Evolutionary conservation across 2,113 vertebrate genomes (phyloP).

Genomic region (Hemiscyllium ocellatum): DNA sequence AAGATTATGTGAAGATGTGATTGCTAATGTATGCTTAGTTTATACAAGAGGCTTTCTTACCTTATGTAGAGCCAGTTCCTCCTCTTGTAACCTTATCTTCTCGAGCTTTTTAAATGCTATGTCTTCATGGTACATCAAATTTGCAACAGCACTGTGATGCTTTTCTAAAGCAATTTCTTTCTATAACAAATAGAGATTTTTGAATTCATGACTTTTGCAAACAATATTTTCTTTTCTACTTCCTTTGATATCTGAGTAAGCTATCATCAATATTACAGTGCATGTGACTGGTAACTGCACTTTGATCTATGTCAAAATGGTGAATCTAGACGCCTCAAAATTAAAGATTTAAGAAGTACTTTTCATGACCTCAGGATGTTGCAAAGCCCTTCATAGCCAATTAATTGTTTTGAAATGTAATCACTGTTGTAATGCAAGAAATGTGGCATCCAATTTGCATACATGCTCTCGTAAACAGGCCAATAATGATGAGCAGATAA

Average conservation of each 20-base stretch:
- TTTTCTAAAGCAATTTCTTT: conserved; percentile 53
- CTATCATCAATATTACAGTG: background rate
- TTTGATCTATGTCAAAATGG: background rate
- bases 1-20: background rate
- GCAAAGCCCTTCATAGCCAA: background rate
- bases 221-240: background rate
- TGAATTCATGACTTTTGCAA: conserved; percentile 2
- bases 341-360: background rate
- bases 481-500: background rate
- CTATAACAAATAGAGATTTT: conserved; percentile 49
- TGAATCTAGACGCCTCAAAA: background rate
- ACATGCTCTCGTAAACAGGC: background rate
- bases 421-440: background rate
- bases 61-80: conserved; percentile 62
- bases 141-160: conserved; percentile 54
- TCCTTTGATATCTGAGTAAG: background rate
- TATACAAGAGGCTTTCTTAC: conserved; percentile 48
- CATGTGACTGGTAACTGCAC: background rate
- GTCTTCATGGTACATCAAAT: conserved; percentile 55
- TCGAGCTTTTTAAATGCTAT: conserved; percentile 46
- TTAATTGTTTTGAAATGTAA: background rate
- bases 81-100: conserved; percentile 42
- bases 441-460: background rate
- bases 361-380: background rate
- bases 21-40: background rate